Evolutionary conservation across 2,888 invertebrate species (phyloP).

Genomic region (Tenthredo distinguenda): DNA sequence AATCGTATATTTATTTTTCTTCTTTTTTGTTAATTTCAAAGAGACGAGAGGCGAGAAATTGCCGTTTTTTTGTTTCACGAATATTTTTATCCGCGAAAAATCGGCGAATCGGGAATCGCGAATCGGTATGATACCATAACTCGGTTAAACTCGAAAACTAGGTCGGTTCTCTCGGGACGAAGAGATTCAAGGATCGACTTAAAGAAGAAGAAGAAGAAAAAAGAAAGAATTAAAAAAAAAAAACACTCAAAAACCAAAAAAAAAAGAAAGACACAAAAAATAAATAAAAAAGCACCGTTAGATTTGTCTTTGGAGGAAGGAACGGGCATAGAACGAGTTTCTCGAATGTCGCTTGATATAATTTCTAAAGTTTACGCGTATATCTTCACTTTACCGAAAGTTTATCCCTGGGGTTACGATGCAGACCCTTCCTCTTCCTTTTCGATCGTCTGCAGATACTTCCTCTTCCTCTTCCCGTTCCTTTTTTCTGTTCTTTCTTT

Average conservation of each 20-base stretch:
- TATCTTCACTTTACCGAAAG: slow-evolving; percentile 35
- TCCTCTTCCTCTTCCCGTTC: background rate
- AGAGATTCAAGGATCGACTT: background rate
- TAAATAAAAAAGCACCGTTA: slow-evolving; percentile 12
- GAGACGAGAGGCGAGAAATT: no score
- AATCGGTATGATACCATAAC: no score
- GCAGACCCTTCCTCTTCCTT: background rate
- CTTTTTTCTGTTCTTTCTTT: background rate
- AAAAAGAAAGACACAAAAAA: background rate
- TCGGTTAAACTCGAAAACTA: background rate
- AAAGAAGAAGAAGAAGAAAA: background rate
- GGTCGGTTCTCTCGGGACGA: background rate
- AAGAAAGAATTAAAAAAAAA: background rate
- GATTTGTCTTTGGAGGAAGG: slow-evolving; percentile 36
- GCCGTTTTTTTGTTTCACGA: background rate
- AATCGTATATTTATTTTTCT: no score
- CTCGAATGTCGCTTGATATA: slow-evolving; percentile 47
- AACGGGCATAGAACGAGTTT: background rate
- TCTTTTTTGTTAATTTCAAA: no score
- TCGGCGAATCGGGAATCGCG: background rate
- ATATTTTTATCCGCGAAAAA: no score
- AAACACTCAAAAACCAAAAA: background rate
- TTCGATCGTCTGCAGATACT: background rate
- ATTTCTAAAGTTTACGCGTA: slow-evolving; percentile 35
- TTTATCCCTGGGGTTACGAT: background rate